Base-by-base conservation (phyloP, 2,797 vertebrate species). In the Mallotus villosus region DNA sequence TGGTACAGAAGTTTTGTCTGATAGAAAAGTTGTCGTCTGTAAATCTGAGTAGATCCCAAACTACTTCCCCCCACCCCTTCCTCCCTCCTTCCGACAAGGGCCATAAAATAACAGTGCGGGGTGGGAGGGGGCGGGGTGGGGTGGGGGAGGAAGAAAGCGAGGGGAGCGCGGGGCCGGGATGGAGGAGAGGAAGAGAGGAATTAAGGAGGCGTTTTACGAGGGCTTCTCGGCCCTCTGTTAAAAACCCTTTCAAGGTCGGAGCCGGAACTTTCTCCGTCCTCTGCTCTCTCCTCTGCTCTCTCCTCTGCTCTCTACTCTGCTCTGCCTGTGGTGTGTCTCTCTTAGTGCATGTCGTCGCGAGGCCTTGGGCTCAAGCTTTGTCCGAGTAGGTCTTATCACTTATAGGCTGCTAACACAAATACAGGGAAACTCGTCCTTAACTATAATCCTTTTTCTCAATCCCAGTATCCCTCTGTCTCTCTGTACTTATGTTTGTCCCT, bases 31-130 rank as follows among this genome's bases (percentile, higher is more conserved):
- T 84, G 78, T 75, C 81, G 81, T 83, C 83, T 83, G 88, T 92
- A 92, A 93, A 93, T 93, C 90, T 89, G 83, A 75, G 74, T 80
- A 86, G 86, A 89, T 91, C 88, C 83, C 81, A 84, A 88, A 90
- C 89, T 90, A 90, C 32, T 34, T 34, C 29, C 61, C 29, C 61
- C 61, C 32, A 2, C 32, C 32, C 32, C 32, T 84, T 89, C 85
- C 79, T 83, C 70, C 82, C 80, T 84, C 82, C 73, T 78, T 66
- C 72, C 86, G 89, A 92, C 87, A 85, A 83, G 87, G 86, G 76
- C 83, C 90, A 89, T 93, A 91, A 92, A 93, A 88, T 86, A 91
- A 76, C 60, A 84, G 9, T 59, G 71, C 71, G 67, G 73, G 67
- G 71, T 76, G 69, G 73, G 77, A 77, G 66, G 29, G 29, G 32